Evolutionary conservation across 2,113 vertebrate genomes (phyloP), one percentile per base, ranked within the genome.

Genomic region (Aramus guarauna): DNA sequence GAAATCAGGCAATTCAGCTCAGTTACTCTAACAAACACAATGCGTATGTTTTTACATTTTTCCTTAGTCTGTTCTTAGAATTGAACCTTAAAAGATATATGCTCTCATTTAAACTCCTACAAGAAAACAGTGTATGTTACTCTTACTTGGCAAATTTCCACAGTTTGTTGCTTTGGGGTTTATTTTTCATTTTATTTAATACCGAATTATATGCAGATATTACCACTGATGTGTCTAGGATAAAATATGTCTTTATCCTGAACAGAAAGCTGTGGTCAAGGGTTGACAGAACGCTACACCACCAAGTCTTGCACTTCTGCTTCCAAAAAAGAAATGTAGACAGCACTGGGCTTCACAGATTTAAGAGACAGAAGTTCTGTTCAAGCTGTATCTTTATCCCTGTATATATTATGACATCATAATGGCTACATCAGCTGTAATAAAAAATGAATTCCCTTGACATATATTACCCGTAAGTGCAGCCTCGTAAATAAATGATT

Each of bases 401-500:
- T 96, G 45, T 76, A 60, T 68, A 41, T 91, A 90, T 96, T 95
- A 90, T 96, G 86, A 97, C 85, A 97, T 90, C 91, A 95, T 96
- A 97, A 83, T 91, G 80, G 91, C 96, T 96, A 96, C 77, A 96
- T 93, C 78, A 94, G 66, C 71, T 93, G n/a, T 80, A 96, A 96
- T 92, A 94, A 97, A 97, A 95, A 98, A 93, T 85, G 26, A 96
- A 94, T 95, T 86, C 81, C 93, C 90, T 85, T 87, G 95, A 93
- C 90, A 97, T 88, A 79, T 83, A 93, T 96, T 97, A 96, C 62
- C 95, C 90, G 15, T 92, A 97, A 97, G 77, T 95, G 86, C 74
- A 92, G 34, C 4, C 1, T 53, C 96, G 79, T 92, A 96, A 97
- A 97, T 97, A 97, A 96, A 96, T 97, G 94, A 96, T 94, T 97